phyloP scores from a whole-genome alignment of 2,888 invertebrate species.

The Melieria omissa region DNA sequence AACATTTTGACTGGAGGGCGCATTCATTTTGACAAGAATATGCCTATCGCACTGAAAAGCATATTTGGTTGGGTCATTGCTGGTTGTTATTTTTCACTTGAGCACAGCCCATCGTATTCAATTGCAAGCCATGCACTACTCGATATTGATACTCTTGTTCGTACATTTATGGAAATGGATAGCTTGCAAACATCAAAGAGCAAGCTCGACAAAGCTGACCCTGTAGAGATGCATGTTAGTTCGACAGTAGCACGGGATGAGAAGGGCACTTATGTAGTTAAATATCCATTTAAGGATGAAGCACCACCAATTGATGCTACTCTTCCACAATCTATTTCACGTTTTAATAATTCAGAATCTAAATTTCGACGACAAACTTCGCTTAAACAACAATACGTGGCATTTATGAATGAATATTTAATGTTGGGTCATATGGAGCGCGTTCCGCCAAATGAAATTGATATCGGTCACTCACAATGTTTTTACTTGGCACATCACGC shows the following conservation, averaged over 20 bases:
- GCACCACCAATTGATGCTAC: conserved; percentile 27
- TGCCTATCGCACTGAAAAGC: conserved; percentile 36
- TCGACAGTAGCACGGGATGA: conserved; percentile 24
- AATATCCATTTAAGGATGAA: conserved; percentile 35
- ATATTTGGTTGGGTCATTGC: conserved; percentile 41
- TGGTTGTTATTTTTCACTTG: conserved; percentile 20
- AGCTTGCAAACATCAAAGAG: conserved; percentile 14
- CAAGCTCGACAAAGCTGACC: conserved; percentile 20
- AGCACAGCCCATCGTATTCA: conserved; percentile 4
- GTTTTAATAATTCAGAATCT: conserved; percentile 33
- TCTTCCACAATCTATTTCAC: conserved; percentile 20
- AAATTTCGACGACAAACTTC: conserved; percentile 28
- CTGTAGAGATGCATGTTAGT: conserved; percentile 35
- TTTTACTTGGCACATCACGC: conserved; percentile 45
- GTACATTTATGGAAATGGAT: conserved; percentile 35
- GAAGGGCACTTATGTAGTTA: conserved; percentile 37
- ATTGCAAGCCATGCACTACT: conserved; percentile 26
- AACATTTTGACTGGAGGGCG: conserved; percentile 32
- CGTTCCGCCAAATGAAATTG: conserved; percentile 23
- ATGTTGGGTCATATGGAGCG: conserved; percentile 39
- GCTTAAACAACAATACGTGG: conserved; percentile 30
- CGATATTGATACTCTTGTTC: conserved; percentile 27
- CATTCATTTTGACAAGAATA: conserved; percentile 13
- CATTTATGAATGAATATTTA: conserved; percentile 41
- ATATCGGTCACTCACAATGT: conserved; percentile 19